Conservation (phyloP, 92 coral and sea anemone genomes). For the Epizoanthus illoricatus region DNA sequence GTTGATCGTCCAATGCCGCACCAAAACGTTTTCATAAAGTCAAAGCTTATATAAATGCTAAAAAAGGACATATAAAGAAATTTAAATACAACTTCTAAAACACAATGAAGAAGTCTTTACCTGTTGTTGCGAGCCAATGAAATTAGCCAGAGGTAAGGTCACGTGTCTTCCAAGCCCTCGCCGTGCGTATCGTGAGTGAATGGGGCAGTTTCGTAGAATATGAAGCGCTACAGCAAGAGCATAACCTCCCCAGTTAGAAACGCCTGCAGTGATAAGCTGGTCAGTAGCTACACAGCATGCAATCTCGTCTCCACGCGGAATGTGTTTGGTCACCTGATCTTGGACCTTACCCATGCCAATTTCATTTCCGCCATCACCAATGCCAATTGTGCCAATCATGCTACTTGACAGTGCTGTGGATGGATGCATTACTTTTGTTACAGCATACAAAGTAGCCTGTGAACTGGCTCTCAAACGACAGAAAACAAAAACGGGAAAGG, state of each 20-base stretch:
- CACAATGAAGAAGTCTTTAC: background rate
- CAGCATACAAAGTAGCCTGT: background rate
- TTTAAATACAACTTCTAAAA: too few relatives aligned
- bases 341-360: constrained; percentile 95
- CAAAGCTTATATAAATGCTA: too few relatives aligned
- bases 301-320: constrained; percentile 66
- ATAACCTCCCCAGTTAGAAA: constrained; percentile 89
- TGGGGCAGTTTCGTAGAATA: constrained; percentile 54
- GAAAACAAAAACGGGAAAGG: background rate
- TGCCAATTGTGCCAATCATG: constrained; percentile 69
- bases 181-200: constrained; percentile 64
- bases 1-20: too few relatives aligned
- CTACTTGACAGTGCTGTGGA: constrained; percentile 45
- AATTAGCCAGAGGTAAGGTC: constrained; percentile 3
- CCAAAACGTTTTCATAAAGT: too few relatives aligned
- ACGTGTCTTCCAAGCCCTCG: constrained; percentile 52
- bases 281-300: constrained; percentile 74
- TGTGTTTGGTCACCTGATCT: constrained; percentile 56
- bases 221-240: constrained; percentile 48
- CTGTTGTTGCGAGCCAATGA: constrained; percentile 23
- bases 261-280: constrained; percentile 91
- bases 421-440: too few relatives aligned
- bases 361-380: constrained; percentile 98
- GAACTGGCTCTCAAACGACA: constrained; percentile 8
- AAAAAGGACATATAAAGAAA: too few relatives aligned